Percentiles rank a stretch among this genome's conserved stretches.
Conservation (phyloP, 1,140 invertebrate genomes). For the Rhyacophila brunnea region DNA sequence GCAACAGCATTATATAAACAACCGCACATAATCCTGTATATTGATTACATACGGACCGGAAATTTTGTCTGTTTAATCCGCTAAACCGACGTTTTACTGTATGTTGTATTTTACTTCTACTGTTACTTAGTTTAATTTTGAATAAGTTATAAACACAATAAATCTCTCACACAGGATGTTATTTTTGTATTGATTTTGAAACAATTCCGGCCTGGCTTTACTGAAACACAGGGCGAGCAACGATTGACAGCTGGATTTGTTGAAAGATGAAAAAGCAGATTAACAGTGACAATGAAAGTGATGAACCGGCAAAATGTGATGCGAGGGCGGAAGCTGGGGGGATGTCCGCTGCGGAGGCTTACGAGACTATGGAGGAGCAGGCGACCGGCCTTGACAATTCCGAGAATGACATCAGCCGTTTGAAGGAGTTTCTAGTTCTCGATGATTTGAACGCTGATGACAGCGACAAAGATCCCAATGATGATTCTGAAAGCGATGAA, state of each 20-base stretch:
- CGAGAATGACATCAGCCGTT: conserved; percentile 24
- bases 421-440: conserved; percentile 69
- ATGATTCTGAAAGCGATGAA: conserved; percentile 56
- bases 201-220: too few species aligned
- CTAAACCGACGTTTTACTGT: too few species aligned
- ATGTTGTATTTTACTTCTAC: too few species aligned
- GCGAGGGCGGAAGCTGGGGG: not conserved
- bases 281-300: not conserved
- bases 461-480: conserved; percentile 57
- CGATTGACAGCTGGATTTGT: not conserved
- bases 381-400: not conserved
- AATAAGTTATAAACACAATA: too few species aligned
- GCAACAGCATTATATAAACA: too few species aligned
- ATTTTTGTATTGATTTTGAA: too few species aligned
- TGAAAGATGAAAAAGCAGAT: not conserved
- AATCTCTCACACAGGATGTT: too few species aligned
- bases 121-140: not conserved
- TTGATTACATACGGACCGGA: too few species aligned
- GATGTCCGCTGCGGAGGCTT: not conserved
- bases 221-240: not conserved
- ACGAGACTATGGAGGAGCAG: not conserved
- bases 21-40: too few species aligned
- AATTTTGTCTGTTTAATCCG: too few species aligned
- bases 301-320: not conserved
- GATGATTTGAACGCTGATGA: conserved; percentile 69